Base-by-base conservation (phyloP, 2,888 invertebrate species). In the Drosophila monieri region DNA sequence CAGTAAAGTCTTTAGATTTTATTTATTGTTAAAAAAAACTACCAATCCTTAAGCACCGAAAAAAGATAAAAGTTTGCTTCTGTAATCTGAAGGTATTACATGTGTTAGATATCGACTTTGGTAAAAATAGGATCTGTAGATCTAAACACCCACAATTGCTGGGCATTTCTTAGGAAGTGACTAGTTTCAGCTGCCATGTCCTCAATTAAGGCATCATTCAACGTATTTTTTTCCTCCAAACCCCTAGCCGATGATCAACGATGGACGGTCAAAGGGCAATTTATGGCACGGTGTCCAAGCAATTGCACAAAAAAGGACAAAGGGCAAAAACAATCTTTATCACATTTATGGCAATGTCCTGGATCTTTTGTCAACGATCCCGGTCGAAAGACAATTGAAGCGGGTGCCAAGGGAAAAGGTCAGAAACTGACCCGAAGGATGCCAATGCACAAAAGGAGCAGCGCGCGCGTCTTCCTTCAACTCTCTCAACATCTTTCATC, bases 401-500 rank as follows among this genome's bases (percentile, higher is more conserved):
- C 78, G 71, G 74, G 72, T 73, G 86, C 71, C 85, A 75, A 46
- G 49, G 47, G 53, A 80, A 85, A 85, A 88, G 85, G 88, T 85
- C 88, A 88, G 58, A 71, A 75, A 76, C 69, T 81, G 67, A 79
- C 66, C 56, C 70, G 64, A 41, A 60, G 64, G 47, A 74, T 56
- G 58, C 55, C 66, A 66, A 18, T 12, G 52, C 43, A 58, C 48
- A 69, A 77, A 78, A 76, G 72, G 77, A 80, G 74, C 57, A 70
- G 25, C 67, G 76, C 62, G 3, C 97, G 98, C 85, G 6, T 44
- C 44, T 59, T 48, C 61, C 41, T 25, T 62, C 35, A 21, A 90
- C 98, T 39, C 96, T 97, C 77, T 97, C 97, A 77, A 97, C 97
- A 89, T 97, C 98, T 66, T 59, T 61, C 65, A 61, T 71, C 53